Conservation (phyloP, 2,113 vertebrate genomes). For the Chiloscyllium plagiosum region DNA sequence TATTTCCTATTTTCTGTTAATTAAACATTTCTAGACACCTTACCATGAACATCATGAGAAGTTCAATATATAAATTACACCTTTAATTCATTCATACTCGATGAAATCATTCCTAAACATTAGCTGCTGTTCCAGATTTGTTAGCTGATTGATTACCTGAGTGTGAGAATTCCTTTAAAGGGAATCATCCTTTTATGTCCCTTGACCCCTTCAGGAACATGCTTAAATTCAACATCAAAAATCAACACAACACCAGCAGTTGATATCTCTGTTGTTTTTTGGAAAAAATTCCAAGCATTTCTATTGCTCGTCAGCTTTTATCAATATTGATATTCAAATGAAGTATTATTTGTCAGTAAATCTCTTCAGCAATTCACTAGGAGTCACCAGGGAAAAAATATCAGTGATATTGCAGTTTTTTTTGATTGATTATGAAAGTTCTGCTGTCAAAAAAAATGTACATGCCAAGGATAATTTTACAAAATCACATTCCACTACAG, state of each 20-base stretch:
- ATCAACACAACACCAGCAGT: neutral
- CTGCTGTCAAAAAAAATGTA: neutral
- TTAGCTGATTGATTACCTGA: neutral
- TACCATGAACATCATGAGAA: neutral
- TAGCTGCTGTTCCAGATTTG: neutral
- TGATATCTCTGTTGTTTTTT: neutral
- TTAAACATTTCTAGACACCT: neutral
- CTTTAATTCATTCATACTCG: neutral
- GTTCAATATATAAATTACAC: neutral
- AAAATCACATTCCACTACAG: neutral
- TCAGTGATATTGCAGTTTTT: neutral
- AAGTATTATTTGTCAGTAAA: neutral
- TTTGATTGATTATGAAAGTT: neutral
- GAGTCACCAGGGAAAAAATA: neutral
- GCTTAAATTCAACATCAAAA: neutral
- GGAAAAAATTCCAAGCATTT: neutral
- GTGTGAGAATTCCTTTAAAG: neutral
- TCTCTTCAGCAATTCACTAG: neutral
- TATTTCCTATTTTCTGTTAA: neutral
- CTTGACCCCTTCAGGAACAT: neutral
- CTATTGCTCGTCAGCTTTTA: neutral
- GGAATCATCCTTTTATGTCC: neutral
- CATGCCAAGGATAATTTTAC: neutral
- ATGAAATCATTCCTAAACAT: neutral
- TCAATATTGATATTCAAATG: neutral